Conservation (phyloP, 37 sponge, comb jelly and placozoan species). For the Bolinopsis microptera region DNA sequence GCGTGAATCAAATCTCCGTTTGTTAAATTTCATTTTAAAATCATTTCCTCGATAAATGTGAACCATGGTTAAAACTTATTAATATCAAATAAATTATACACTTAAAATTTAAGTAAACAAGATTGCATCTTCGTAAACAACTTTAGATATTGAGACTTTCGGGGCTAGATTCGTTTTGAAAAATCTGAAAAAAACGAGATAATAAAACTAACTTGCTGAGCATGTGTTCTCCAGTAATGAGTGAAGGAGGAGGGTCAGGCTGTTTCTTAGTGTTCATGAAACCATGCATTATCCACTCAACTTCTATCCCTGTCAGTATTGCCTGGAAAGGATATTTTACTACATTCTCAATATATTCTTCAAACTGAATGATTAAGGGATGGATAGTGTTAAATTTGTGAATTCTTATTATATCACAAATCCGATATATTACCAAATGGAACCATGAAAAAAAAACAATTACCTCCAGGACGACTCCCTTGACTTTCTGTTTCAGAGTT, state of each 20-base stretch:
- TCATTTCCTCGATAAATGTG: too few relatives aligned
- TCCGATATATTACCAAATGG: neutral
- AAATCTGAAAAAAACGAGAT: too few relatives aligned
- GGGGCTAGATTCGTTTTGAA: too few relatives aligned
- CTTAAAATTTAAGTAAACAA: too few relatives aligned
- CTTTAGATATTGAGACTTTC: too few relatives aligned
- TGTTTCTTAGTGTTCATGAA: neutral
- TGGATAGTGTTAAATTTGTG: neutral
- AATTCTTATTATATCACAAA: neutral
- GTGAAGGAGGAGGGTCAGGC: neutral
- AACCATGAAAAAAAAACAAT: neutral
- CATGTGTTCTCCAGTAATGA: slow-evolving; percentile 47
- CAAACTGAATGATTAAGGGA: neutral
- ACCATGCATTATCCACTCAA: slow-evolving; percentile 35
- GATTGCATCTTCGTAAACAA: too few relatives aligned
- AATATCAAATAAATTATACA: too few relatives aligned
- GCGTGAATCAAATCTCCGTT: too few relatives aligned
- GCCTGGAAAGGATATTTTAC: neutral
- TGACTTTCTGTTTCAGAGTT: slow-evolving; percentile 26
- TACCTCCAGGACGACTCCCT: slow-evolving; percentile 62
- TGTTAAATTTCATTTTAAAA: too few relatives aligned
- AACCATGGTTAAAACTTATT: too few relatives aligned
- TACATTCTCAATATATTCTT: neutral
- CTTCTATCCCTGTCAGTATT: slow-evolving; percentile 49
- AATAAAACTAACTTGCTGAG: neutral